Base-by-base conservation (phyloP, 2,888 invertebrate species). In the Latrodectus hesperus region DNA sequence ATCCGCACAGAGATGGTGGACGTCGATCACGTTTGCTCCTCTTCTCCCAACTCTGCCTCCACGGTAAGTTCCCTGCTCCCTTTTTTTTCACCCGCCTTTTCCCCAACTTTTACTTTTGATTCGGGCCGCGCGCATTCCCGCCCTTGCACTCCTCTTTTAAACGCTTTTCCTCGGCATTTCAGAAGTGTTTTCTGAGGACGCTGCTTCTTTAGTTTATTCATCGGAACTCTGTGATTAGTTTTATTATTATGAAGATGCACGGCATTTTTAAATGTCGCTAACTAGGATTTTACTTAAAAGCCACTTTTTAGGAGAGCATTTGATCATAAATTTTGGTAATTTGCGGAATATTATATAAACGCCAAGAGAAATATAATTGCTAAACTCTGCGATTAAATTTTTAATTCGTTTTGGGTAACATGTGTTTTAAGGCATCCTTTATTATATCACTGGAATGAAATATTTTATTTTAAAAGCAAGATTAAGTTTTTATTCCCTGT, bases 1-100 rank as follows among this genome's bases (percentile, higher is more conserved):
- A 55, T 60, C 77, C 26, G 65, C 67, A 72, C 26, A 73, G 73
- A 72, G 81, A 82, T 82, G 81, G 86, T 82, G 64, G 86, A 87
- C 73, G 81, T 76, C 70, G 77, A 82, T 68, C 70, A 77, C 67
- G 67, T 87, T 55, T 64, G 71, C 72, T 64, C 65, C 68, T 77
- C 81, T 17, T 75, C 86, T 67, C 81, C 86, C 26, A 65, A 75
- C 60, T 67, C 86, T 22, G 77, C 73, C 14, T 17, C 86, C 26
- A 71, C 80, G 80, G 80, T 80, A 80, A 86, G 85, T 67, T 14
- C 38, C 38, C 17, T 55, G 22, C 64, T 6, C 26, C 53, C 65
- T 53, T 55, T 52, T 17, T n/a, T 51, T 77, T 77, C 12, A 2
- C 10, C 14, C 68, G 26, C 73, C 70, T 70, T 71, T 76, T 68